These are phyloP conservation scores for Merluccius polli DNA, from an alignment of 2,797 vertebrate species.

Conservation along the genomic window DNA sequence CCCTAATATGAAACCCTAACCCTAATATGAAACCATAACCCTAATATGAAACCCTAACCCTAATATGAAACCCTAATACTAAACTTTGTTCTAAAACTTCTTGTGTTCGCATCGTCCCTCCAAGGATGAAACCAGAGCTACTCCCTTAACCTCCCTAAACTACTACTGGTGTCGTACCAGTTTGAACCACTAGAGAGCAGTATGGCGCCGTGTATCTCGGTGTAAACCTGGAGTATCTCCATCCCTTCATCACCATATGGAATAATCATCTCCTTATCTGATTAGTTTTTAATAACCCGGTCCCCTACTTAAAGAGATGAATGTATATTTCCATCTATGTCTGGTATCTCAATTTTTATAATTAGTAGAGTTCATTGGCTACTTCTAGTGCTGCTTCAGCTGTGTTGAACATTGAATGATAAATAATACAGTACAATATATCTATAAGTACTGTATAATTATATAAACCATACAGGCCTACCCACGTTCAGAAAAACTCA, in stretches of 20 bases:
- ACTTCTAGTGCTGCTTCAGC: neutral
- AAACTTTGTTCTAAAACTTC: too few species aligned
- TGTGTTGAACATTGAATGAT: neutral
- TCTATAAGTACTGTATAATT: neutral
- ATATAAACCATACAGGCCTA: neutral
- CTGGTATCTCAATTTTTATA: neutral
- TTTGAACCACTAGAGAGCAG: neutral
- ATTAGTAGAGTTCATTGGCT: neutral
- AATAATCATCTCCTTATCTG: slow-evolving; percentile 26
- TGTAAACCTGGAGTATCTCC: neutral
- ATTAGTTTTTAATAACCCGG: slow-evolving; percentile 20
- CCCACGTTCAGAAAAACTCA: neutral
- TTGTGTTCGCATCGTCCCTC: too few species aligned
- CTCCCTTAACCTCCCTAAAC: too few species aligned
- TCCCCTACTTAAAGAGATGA: slow-evolving; percentile 11
- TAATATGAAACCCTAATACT: too few species aligned
- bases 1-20: too few species aligned
- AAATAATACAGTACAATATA: neutral
- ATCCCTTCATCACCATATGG: slow-evolving; percentile 14
- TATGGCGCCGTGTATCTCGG: neutral
- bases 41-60: too few species aligned
- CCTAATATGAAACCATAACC: too few species aligned
- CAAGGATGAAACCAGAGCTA: too few species aligned
- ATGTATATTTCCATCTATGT: slow-evolving; percentile 18
- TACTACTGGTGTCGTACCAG: neutral